Base-by-base conservation (phyloP, 2,888 invertebrate species). In the Laothoe populi region DNA sequence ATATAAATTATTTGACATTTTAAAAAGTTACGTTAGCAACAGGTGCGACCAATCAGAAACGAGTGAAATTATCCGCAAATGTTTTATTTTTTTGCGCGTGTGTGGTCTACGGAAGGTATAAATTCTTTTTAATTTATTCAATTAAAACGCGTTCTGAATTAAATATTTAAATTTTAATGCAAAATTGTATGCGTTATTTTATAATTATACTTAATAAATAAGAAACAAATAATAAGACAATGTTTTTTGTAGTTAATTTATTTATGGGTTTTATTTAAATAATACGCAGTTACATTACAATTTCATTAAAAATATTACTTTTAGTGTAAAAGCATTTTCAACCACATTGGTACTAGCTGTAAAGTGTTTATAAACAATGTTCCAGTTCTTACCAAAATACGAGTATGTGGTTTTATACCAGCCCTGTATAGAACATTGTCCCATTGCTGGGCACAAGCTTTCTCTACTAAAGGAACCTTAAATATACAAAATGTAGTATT, bases 1-100 rank as follows among this genome's bases (percentile, higher is more conserved):
- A 70, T 70, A 71, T 69, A 61, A 72, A 71, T 64, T 64, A 63
- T 73, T 77, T 78, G 77, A 76, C 80, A 79, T 83, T 83, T 80
- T 35, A 73, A 70, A 38, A 74, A 70, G 64, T 57, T 65, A 42
- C 65, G 69, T 63, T 62, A 61, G 59, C 59, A 63, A 70, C 82
- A 83, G 77, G 81, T 83, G 83, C 71, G 61, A 4, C 59, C 70
- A 81, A 76, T 77, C 71, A 71, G 13, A 38, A 38, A 13, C 62
- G 66, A 65, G 66, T 68, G 72, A 75, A 72, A 71, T 65, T 67
- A 70, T 72, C 72, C 72, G 68, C 49, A 19, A 19, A 71, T 71
- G 71, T 72, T 74, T 67, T 68, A 63, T 65, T 63, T 64, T 65
- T 65, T 65, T 44, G 49, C 58, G 49, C 61, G 67, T 70, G 79